These are phyloP conservation scores for Drosophila ficusphila DNA, from an alignment of 1,140 invertebrate genomes.

Conservation along the genomic window DNA sequence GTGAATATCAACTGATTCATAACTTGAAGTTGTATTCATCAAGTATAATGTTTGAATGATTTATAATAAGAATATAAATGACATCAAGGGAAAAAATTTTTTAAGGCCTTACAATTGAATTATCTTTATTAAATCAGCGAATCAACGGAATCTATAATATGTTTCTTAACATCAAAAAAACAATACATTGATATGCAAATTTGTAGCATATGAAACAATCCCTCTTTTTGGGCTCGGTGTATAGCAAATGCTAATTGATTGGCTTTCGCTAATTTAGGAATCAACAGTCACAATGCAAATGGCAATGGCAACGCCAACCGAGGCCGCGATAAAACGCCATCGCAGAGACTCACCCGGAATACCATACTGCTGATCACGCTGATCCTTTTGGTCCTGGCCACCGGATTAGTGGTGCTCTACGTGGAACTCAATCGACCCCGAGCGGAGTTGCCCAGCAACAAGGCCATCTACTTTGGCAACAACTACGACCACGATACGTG, in stretches of 20 bases:
- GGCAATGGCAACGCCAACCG: slow-evolving; percentile 20
- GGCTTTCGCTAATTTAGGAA: slow-evolving; percentile 52
- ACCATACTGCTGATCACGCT: slow-evolving; percentile 58
- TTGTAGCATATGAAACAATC: too few relatives aligned
- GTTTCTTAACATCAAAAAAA: too few relatives aligned
- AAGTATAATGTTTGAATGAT: too few relatives aligned
- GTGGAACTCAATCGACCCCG: slow-evolving; percentile 48
- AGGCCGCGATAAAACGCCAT: slow-evolving; percentile 15
- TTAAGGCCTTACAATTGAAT: too few relatives aligned
- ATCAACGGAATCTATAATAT: too few relatives aligned
- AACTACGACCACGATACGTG: slow-evolving; percentile 75
- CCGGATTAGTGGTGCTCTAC: slow-evolving; percentile 56
- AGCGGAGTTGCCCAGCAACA: slow-evolving; percentile 1
- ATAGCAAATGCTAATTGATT: slow-evolving; percentile 25
- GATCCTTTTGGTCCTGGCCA: slow-evolving; percentile 59
- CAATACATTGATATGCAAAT: too few relatives aligned
- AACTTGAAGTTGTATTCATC: too few relatives aligned
- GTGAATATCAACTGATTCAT: too few relatives aligned
- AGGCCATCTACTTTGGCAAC: slow-evolving; percentile 70
- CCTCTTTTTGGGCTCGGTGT: background rate
- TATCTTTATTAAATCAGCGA: too few relatives aligned
- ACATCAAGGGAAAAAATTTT: too few relatives aligned
- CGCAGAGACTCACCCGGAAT: slow-evolving; percentile 59
- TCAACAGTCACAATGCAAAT: slow-evolving; percentile 46
- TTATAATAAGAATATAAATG: too few relatives aligned